A percentile compares a stretch with the other conserved stretches of the same genome.
Evolutionary conservation across 2,113 vertebrate species (phyloP).

Genomic region (Myanophis thanlyinensis): DNA sequence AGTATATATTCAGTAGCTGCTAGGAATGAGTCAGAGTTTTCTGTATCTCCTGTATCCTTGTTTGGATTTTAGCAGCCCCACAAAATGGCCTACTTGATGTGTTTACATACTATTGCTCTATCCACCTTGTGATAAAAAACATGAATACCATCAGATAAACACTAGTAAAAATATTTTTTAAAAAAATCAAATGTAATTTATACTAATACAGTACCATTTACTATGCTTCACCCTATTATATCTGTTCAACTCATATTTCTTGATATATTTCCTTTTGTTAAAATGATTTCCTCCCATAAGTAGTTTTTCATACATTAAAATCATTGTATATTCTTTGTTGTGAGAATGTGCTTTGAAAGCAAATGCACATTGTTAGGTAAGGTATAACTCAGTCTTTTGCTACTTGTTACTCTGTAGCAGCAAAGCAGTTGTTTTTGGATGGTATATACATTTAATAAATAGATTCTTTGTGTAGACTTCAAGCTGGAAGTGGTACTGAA

Average conservation of each 20-base stretch:
- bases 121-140: neutral
- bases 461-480: neutral
- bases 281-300: neutral
- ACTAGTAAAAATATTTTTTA: neutral
- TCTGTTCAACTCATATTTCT: neutral
- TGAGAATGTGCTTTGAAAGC: neutral
- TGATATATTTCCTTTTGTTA: neutral
- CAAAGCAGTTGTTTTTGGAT: too few species aligned
- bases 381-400: neutral
- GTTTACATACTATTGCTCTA: neutral
- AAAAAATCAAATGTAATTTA: neutral
- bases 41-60: neutral
- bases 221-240: neutral
- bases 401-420: neutral
- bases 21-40: neutral
- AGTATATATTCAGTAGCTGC: neutral
- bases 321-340: neutral
- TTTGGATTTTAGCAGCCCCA: neutral
- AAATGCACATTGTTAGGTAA: neutral
- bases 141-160: neutral
- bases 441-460: too few species aligned
- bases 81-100: neutral
- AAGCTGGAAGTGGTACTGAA: neutral
- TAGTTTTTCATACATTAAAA: neutral
- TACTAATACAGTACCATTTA: neutral